Evolutionary conservation across 2,888 invertebrate species (phyloP).

Genomic region (Tuta absoluta): DNA sequence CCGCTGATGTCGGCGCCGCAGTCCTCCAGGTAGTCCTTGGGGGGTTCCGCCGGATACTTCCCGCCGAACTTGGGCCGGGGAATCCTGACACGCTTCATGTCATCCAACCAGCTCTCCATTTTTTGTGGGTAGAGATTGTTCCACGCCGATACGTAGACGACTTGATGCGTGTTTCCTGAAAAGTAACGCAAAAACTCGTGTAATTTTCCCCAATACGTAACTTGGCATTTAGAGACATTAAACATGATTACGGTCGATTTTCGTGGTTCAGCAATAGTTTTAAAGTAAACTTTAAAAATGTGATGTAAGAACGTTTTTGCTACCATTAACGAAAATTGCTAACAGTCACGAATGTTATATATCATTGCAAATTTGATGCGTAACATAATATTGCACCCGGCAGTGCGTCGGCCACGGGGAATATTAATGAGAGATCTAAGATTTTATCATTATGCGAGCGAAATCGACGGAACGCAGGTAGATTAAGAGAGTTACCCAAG

Average conservation of each 20-base stretch:
- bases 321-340: conserved; percentile 22
- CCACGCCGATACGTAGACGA: not conserved
- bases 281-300: conserved; percentile 3
- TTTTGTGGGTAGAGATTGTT: conserved; percentile 29
- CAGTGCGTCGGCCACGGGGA: conserved; percentile 9
- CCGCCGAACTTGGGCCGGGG: conserved; percentile 91
- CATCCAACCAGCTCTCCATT: conserved; percentile 93
- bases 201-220: conserved; percentile 9
- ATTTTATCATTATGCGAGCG: conserved; percentile 37
- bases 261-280: conserved; percentile 10
- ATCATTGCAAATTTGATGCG: conserved; percentile 25
- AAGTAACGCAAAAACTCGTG: conserved; percentile 7
- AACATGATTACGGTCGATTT: conserved; percentile 8
- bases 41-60: conserved; percentile 86
- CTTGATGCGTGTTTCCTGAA: conserved; percentile 20
- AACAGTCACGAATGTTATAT: conserved; percentile 24
- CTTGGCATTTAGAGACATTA: conserved; percentile 2
- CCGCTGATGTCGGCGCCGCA: conserved; percentile 79
- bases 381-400: conserved; percentile 29
- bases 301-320: conserved; percentile 24
- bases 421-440: conserved; percentile 31
- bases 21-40: conserved; percentile 89
- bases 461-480: conserved; percentile 48
- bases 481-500: conserved; percentile 44
- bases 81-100: conserved; percentile 91